Percentiles rank a stretch among this genome's conserved stretches.
phyloP scores from a whole-genome alignment of 2,888 invertebrate genomes.

The Macrosiphum euphorbiae region DNA sequence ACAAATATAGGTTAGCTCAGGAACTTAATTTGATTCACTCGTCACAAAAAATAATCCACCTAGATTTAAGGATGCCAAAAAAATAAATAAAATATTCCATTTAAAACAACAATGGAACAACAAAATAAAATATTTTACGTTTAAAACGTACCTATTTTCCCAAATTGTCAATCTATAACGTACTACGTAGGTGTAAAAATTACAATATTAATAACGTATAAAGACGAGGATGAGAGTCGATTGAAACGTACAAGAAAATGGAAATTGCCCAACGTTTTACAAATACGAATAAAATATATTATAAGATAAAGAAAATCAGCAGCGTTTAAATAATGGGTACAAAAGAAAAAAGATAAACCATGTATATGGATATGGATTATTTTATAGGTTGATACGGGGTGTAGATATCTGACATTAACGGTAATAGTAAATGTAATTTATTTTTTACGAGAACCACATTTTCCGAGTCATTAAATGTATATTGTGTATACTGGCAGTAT shows the following conservation, averaged over 20 bases:
- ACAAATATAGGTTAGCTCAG: not conserved
- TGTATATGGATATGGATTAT: slow-evolving; percentile 3
- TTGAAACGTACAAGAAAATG: not conserved
- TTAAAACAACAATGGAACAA: not conserved
- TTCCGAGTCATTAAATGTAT: slow-evolving; percentile 24
- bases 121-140: not conserved
- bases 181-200: too few relatives aligned
- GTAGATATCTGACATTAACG: slow-evolving; percentile 30
- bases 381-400: not conserved
- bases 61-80: not conserved
- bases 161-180: not conserved
- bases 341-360: not conserved
- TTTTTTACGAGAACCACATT: slow-evolving; percentile 20
- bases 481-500: not conserved
- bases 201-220: not conserved
- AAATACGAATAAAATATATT: not conserved
- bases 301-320: not conserved
- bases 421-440: slow-evolving; percentile 8
- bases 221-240: not conserved
- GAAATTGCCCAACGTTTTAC: not conserved
- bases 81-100: not conserved
- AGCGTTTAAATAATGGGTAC: not conserved
- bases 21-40: not conserved
- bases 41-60: not conserved
- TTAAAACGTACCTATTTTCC: not conserved